Evolutionary conservation across 2,113 vertebrate genomes (phyloP).

Genomic region (Lanius collurio): DNA sequence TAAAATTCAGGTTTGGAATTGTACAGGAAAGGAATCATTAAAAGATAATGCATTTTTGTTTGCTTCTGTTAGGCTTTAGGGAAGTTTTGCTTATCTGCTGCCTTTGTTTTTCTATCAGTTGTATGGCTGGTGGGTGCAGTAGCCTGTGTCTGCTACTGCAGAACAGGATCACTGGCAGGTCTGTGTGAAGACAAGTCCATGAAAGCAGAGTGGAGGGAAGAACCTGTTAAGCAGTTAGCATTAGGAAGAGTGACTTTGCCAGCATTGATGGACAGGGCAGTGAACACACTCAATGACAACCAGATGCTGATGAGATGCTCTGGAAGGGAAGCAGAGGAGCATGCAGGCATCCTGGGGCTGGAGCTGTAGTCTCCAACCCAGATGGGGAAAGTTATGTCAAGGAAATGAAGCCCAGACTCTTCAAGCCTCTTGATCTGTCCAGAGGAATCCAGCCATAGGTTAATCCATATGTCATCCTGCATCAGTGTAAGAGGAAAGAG

Average conservation of each 20-base stretch:
- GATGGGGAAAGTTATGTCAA: not conserved
- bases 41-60: not conserved
- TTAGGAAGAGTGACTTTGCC: not conserved
- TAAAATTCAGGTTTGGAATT: not conserved
- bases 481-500: not conserved
- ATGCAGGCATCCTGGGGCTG: fast-evolving
- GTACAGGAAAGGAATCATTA: not conserved
- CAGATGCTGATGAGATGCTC: not conserved
- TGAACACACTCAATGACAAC: not conserved
- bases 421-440: not conserved
- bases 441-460: not conserved
- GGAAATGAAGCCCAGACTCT: not conserved
- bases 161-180: not conserved
- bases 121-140: not conserved
- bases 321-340: fast-evolving
- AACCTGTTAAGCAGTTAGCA: not conserved
- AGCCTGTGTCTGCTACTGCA: not conserved
- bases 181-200: not conserved
- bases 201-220: not conserved
- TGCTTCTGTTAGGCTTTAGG: not conserved
- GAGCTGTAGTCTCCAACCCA: not conserved
- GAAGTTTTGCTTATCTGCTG: not conserved
- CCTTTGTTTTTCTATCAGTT: not conserved
- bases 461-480: not conserved
- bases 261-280: not conserved